These are phyloP conservation scores for Megalops atlanticus DNA, from an alignment of 2,113 vertebrate genomes.

Conservation along the genomic window DNA sequence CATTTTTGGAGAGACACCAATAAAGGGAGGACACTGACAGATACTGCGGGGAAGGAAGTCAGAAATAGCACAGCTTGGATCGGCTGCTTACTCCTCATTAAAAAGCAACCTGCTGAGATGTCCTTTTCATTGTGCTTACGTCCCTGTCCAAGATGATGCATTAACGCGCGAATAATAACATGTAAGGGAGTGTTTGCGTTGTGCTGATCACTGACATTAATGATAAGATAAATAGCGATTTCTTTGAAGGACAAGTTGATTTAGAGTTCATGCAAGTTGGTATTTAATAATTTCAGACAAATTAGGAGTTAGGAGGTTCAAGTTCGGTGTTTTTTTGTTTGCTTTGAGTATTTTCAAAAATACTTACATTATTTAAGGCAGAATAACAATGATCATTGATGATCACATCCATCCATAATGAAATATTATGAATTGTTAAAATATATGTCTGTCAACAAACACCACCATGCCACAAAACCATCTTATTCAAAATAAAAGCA, in stretches of 20 bases:
- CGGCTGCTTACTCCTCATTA: constrained; percentile 47
- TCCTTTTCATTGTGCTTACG: constrained; percentile 39
- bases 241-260: neutral
- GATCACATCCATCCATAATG: constrained; percentile 5
- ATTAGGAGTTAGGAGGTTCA: constrained; percentile 34
- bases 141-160: neutral
- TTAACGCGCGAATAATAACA: neutral
- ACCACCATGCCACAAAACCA: neutral
- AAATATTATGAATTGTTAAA: neutral
- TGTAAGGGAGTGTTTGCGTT: neutral
- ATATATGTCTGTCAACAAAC: neutral
- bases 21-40: constrained; percentile 45
- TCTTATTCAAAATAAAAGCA: neutral
- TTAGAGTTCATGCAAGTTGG: neutral
- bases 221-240: neutral
- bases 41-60: constrained; percentile 46
- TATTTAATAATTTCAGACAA: neutral
- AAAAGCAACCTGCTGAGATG: constrained; percentile 56
- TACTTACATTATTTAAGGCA: constrained; percentile 24
- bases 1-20: constrained; percentile 50
- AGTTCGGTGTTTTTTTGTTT: constrained; percentile 50
- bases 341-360: constrained; percentile 5
- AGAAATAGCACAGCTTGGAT: constrained; percentile 44
- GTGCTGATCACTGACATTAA: constrained; percentile 24
- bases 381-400: neutral